These are phyloP conservation scores for Boloria selene DNA, from an alignment of 2,888 invertebrate genomes.

Conservation along the genomic window DNA sequence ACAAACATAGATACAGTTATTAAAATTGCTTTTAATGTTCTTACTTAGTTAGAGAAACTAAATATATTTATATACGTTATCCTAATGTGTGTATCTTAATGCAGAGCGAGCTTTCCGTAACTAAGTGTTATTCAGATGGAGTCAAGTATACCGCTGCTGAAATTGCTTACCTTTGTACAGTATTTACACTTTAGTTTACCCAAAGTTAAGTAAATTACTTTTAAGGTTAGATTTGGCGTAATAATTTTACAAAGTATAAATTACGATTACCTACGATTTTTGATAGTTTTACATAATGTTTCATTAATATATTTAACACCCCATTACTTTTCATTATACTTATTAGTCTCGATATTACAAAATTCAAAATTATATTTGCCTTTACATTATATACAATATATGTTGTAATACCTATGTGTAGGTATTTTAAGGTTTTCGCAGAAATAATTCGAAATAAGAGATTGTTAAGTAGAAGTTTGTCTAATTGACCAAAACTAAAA, in stretches of 20 bases:
- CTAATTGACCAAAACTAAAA: no score
- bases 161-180: slow-evolving; percentile 26
- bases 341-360: no score
- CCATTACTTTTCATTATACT: no score
- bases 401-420: no score
- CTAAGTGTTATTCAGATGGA: slow-evolving; percentile 32
- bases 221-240: slow-evolving; percentile 23
- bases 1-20: background rate
- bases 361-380: no score
- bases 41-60: slow-evolving; percentile 14
- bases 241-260: slow-evolving; percentile 22
- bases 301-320: no score
- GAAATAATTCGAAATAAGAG: no score
- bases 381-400: no score
- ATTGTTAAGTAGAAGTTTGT: no score
- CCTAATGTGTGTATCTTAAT: slow-evolving; percentile 26
- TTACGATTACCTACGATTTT: no score
- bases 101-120: slow-evolving; percentile 23
- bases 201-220: slow-evolving; percentile 26
- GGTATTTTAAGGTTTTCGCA: no score
- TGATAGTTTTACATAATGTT: no score
- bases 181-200: slow-evolving; percentile 30
- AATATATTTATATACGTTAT: slow-evolving; percentile 16
- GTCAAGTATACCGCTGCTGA: slow-evolving; percentile 24
- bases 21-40: background rate